A percentile compares a stretch with the other conserved stretches of the same genome.
Conservation (phyloP, 2,797 vertebrate species). For the Apodemus agrarius region DNA sequence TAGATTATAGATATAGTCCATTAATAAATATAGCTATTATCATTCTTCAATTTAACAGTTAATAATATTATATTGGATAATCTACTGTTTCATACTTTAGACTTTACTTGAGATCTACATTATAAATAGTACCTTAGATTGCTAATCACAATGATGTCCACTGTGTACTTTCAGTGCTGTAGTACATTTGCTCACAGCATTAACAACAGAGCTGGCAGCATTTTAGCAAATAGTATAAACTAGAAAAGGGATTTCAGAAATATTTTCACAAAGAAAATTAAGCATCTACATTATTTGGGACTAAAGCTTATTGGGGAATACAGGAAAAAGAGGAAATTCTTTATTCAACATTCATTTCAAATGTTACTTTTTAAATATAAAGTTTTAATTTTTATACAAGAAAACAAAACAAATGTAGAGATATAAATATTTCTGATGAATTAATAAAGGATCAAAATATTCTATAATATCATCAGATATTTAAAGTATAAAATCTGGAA, state of each 20-base stretch:
- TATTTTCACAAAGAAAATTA: neutral
- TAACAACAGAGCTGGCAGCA: neutral
- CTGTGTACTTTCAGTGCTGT: neutral
- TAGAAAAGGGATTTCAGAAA: slow-evolving; percentile 32
- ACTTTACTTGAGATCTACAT: slow-evolving; percentile 5
- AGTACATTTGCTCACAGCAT: neutral
- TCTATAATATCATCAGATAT: slow-evolving; percentile 75
- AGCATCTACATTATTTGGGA: neutral
- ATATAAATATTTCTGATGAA: slow-evolving; percentile 63
- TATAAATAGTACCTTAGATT: neutral
- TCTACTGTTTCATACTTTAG: neutral
- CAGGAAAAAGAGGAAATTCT: neutral
- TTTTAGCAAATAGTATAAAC: neutral
- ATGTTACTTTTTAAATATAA: neutral
- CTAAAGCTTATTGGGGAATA: neutral
- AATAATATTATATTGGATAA: neutral
- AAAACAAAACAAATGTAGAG: slow-evolving; percentile 66
- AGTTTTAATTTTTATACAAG: slow-evolving; percentile 37
- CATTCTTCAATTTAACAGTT: neutral
- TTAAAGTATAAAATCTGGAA: slow-evolving; percentile 81
- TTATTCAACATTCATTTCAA: slow-evolving; percentile 1
- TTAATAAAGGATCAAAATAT: slow-evolving; percentile 80
- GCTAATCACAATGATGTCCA: neutral
- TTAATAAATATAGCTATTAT: neutral
- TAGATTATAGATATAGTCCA: rapidly evolving